phyloP scores from a whole-genome alignment of 2,888 invertebrate genomes.

The Kryphioiulus occultus region DNA sequence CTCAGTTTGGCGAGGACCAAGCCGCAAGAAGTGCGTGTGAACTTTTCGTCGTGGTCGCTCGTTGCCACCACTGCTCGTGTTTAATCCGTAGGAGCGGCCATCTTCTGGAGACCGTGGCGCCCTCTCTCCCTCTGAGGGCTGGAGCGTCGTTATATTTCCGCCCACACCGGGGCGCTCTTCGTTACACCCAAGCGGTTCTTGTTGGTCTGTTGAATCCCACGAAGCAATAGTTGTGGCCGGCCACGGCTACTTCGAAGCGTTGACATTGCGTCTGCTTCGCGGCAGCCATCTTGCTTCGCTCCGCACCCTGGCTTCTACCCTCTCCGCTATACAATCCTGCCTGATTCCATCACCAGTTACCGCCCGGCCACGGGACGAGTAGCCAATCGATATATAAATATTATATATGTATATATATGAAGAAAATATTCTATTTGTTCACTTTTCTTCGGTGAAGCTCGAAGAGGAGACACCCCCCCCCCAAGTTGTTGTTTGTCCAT shows the following conservation, averaged over 20 bases:
- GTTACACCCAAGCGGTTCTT: background rate
- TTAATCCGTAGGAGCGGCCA: background rate
- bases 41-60: background rate
- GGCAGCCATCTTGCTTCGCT: background rate
- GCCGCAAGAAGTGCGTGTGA: background rate
- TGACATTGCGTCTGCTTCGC: background rate
- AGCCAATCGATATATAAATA: slow-evolving; percentile 3
- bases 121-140: background rate
- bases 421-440: background rate
- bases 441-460: background rate
- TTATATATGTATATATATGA: slow-evolving; percentile 22
- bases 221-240: background rate
- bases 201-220: background rate
- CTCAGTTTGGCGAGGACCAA: background rate
- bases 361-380: background rate
- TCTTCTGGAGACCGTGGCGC: background rate
- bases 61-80: background rate
- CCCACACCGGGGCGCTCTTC: background rate
- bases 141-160: background rate
- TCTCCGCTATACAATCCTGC: slow-evolving; percentile 25
- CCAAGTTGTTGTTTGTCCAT: slow-evolving; percentile 28
- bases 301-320: background rate
- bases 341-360: background rate
- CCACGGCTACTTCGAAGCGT: background rate
- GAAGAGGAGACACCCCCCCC: background rate